These are phyloP conservation scores for Eubucco bourcierii DNA, from an alignment of 2,113 vertebrate species.

Conservation along the genomic window DNA sequence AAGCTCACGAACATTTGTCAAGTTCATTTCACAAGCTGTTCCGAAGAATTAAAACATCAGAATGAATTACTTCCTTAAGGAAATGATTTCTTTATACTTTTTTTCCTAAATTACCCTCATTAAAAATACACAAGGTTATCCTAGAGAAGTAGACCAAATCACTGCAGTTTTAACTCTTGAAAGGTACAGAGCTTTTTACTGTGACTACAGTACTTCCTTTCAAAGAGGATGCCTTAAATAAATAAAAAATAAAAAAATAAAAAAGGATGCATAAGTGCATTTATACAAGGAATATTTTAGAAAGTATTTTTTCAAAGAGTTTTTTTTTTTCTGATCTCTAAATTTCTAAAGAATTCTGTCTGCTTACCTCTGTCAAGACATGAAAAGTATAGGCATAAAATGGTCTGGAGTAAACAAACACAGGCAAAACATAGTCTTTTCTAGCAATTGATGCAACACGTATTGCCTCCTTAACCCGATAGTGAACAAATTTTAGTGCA, in stretches of 20 bases:
- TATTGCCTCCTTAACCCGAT: constrained; percentile 88
- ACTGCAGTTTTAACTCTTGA: background rate
- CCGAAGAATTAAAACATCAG: constrained; percentile 23
- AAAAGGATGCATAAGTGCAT: background rate
- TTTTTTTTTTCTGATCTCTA: background rate
- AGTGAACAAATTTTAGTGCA: constrained; percentile 88
- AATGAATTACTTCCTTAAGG: constrained; percentile 5
- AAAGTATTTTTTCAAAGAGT: background rate
- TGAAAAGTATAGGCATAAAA: constrained; percentile 89
- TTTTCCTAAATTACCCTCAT: constrained; percentile 5
- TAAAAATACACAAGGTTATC: background rate
- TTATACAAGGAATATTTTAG: background rate
- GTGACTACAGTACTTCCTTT: background rate
- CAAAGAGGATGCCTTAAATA: background rate
- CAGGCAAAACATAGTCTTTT: constrained; percentile 81
- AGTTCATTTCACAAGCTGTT: constrained; percentile 25
- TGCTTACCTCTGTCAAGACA: constrained; percentile 86
- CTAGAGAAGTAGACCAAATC: background rate
- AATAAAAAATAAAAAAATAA: too few relatives aligned
- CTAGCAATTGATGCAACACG: constrained; percentile 83
- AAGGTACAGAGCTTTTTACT: background rate
- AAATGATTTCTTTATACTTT: constrained; percentile 6
- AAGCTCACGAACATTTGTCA: background rate
- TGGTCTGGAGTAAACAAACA: constrained; percentile 90
- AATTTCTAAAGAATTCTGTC: background rate